Conservation (phyloP, 2,113 vertebrate species). For the Ictalurus furcatus region DNA sequence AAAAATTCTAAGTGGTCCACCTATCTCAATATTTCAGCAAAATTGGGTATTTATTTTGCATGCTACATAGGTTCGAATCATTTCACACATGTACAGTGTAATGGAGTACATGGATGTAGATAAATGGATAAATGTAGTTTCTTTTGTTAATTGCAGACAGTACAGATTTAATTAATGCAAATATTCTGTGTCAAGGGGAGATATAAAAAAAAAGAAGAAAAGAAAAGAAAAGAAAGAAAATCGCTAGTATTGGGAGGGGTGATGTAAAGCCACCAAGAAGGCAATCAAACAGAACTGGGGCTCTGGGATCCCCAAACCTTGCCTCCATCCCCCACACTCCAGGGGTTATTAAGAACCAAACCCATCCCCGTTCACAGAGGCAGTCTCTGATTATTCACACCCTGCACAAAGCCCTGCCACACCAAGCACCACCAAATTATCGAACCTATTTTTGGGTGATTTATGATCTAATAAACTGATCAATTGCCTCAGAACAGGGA, state of each 20-base stretch:
- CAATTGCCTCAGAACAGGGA: constrained; percentile 24
- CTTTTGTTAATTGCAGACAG: not conserved
- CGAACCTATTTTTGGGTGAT: constrained; percentile 48
- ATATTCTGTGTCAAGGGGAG: constrained; percentile 29
- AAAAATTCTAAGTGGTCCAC: not conserved
- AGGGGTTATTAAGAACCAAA: constrained; percentile 51
- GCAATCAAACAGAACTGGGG: constrained; percentile 62
- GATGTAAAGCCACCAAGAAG: constrained; percentile 54
- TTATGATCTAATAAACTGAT: constrained; percentile 51
- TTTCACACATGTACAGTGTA: not conserved
- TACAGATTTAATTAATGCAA: constrained; percentile 40
- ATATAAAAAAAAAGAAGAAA: constrained; percentile 22
- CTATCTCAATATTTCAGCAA: not conserved
- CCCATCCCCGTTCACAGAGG: constrained; percentile 36
- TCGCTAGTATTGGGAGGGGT: constrained; percentile 41
- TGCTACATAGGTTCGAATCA: not conserved
- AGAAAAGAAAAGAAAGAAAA: constrained; percentile 10
- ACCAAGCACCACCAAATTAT: constrained; percentile 41
- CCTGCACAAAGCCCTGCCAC: constrained; percentile 52
- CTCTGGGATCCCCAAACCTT: constrained; percentile 55
- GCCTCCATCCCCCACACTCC: constrained; percentile 57
- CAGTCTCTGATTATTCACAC: constrained; percentile 54
- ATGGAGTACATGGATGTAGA: not conserved
- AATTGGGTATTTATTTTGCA: not conserved
- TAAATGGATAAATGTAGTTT: not conserved